Evolutionary conservation across 2,888 invertebrate species (phyloP).

Genomic region (Melanostoma scalare): DNA sequence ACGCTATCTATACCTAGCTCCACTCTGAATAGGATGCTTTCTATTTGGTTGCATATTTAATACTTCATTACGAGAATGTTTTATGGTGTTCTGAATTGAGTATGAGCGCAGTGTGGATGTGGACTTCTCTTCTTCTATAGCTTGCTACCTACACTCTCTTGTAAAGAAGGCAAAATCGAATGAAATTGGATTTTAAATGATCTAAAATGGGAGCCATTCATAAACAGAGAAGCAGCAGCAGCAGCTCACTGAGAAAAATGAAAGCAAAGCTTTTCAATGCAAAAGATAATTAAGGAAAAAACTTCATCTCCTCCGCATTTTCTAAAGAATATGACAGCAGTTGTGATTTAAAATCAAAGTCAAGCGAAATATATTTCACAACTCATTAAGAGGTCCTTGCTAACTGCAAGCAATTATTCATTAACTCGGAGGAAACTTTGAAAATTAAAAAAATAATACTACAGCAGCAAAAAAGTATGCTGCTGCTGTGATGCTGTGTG

Average conservation of each 20-base stretch:
- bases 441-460: constrained; percentile 43
- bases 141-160: constrained; percentile 1
- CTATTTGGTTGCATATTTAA: constrained; percentile 73
- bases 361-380: constrained; percentile 72
- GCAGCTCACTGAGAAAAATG: not conserved
- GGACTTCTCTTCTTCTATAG: constrained; percentile 1
- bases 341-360: constrained; percentile 73
- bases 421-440: constrained; percentile 76
- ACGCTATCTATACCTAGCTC: too few species aligned
- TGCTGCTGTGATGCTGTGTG: constrained; percentile 38
- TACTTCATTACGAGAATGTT: constrained; percentile 74
- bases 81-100: constrained; percentile 65
- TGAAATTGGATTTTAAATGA: constrained; percentile 71
- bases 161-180: constrained; percentile 53
- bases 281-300: constrained; percentile 63
- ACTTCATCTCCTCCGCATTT: constrained; percentile 28
- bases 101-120: not conserved
- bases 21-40: constrained; percentile 63
- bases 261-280: constrained; percentile 42
- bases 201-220: constrained; percentile 47
- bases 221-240: not conserved
- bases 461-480: constrained; percentile 23
- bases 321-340: constrained; percentile 68
- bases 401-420: constrained; percentile 81
- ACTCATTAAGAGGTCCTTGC: constrained; percentile 74